Evolutionary conservation across 2,797 vertebrate species (phyloP).

Genomic region (Aulostomus chinensis): DNA sequence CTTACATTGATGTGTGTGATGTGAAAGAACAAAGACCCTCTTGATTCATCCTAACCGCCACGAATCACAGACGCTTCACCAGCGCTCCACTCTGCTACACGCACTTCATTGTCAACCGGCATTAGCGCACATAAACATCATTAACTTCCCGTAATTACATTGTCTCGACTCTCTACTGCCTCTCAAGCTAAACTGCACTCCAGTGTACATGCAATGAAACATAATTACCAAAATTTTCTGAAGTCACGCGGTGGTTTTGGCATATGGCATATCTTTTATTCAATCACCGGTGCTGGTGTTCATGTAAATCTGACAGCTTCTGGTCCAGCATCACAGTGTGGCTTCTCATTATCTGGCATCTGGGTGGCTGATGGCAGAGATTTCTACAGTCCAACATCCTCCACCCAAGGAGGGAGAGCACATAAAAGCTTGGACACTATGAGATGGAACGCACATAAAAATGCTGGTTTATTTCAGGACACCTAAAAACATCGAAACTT

Average conservation of each 20-base stretch:
- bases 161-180: constrained; percentile 1
- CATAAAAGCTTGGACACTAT: no score
- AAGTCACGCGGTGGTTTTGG: constrained; percentile 5
- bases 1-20: constrained; percentile 29
- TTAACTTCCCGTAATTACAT: constrained; percentile 25
- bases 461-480: no score
- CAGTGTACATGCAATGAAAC: constrained; percentile 19
- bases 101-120: constrained; percentile 10
- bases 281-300: constrained; percentile 12
- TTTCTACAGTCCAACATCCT: constrained; percentile 13
- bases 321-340: constrained; percentile 39
- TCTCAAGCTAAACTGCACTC: not conserved
- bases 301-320: constrained; percentile 28
- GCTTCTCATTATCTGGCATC: constrained; percentile 53
- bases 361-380: constrained; percentile 5
- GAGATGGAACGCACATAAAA: no score
- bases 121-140: constrained; percentile 16
- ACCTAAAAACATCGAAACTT: no score
- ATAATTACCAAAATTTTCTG: constrained; percentile 14
- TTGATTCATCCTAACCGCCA: constrained; percentile 22
- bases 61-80: constrained; percentile 2
- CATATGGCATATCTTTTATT: constrained; percentile 10
- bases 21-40: constrained; percentile 50
- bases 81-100: not conserved
- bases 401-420: no score